Base-by-base conservation (phyloP, 2,888 invertebrate genomes). In the Baronia brevicornis region DNA sequence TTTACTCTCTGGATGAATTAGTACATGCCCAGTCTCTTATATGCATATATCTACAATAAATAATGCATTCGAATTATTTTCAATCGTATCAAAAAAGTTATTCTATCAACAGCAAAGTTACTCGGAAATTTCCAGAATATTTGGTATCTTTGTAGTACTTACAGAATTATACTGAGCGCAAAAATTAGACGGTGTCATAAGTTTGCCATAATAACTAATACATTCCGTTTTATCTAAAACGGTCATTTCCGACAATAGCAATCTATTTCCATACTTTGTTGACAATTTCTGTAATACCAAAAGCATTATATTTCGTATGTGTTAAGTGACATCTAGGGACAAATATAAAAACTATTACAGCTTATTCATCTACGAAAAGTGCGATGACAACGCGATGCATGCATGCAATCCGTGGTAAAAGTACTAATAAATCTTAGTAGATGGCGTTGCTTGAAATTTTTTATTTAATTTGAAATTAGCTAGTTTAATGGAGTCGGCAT, bases 151-250 rank as follows among this genome's bases (percentile, higher is more conserved):
- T 5, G 4, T 3, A 3, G 15, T 40, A 59, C 70, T 62, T 40
- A 74, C 72, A 2, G 45, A 20, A 15, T 42, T 30, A 39, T 61
- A 73, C 48, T 39, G 55, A 7, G 53, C 75, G 42, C 79, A 79
- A 44, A 54, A 79, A 36, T 67, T 74, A 1, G 74, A 70, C 1
- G 50, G 24, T 1, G 67, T 65, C 3, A 61, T 45, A 1, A 66
- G 33, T n/a, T 36, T 11, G 4, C 41, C 41, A 34, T 60, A 56
- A 8, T 22, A n/a, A 6, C 37, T 23, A 5, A 20, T 8, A 44
- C 78, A 79, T 22, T 60, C 54, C 0, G 25, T 17, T 31, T 33
- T 49, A 4, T 52, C 37, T 4, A 66, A 28, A 3, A 78, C 44
- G 3, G 37, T 12, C 69, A 77, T 68, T 29, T 68, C 48, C 0